A percentile compares a stretch with the other conserved stretches of the same genome.
Evolutionary conservation across 2,888 invertebrate genomes (phyloP).

Genomic region (Watsonalla cultraria): DNA sequence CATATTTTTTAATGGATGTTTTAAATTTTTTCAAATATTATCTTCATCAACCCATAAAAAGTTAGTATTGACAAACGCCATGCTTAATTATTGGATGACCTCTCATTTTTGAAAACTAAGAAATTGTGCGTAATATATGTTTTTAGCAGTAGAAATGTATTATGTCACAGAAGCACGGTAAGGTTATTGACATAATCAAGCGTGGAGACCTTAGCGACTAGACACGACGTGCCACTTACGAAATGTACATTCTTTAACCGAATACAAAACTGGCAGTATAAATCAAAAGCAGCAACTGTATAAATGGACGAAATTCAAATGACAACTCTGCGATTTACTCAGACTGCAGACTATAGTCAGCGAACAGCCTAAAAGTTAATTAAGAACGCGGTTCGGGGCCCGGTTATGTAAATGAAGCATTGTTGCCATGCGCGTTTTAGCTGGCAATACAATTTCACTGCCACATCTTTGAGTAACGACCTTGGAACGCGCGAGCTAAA

Average conservation of each 20-base stretch:
- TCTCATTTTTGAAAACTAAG: background rate
- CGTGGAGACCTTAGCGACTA: background rate
- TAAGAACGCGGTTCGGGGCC: constrained; percentile 42
- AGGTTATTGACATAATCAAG: constrained; percentile 1
- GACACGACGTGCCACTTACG: background rate
- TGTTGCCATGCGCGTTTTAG: constrained; percentile 56
- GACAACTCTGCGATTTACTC: constrained; percentile 14
- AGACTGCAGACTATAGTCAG: constrained; percentile 21
- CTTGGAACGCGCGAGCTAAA: constrained; percentile 32
- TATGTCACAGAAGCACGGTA: background rate
- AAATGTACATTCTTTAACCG: background rate
- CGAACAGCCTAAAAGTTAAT: constrained; percentile 50
- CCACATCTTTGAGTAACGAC: constrained; percentile 32
- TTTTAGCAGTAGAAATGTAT: background rate
- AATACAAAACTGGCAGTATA: background rate
- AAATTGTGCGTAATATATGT: no score
- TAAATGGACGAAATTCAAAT: background rate
- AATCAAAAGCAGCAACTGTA: background rate
- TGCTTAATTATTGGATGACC: background rate
- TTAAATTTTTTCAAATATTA: no score
- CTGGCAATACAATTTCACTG: constrained; percentile 40
- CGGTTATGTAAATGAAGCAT: constrained; percentile 57
- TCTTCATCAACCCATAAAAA: no score
- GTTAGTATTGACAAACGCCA: no score
- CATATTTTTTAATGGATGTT: no score